A percentile compares a stretch with the other conserved stretches of the same genome.
Conservation (phyloP, 2,113 vertebrate genomes). For the Etia nguti region DNA sequence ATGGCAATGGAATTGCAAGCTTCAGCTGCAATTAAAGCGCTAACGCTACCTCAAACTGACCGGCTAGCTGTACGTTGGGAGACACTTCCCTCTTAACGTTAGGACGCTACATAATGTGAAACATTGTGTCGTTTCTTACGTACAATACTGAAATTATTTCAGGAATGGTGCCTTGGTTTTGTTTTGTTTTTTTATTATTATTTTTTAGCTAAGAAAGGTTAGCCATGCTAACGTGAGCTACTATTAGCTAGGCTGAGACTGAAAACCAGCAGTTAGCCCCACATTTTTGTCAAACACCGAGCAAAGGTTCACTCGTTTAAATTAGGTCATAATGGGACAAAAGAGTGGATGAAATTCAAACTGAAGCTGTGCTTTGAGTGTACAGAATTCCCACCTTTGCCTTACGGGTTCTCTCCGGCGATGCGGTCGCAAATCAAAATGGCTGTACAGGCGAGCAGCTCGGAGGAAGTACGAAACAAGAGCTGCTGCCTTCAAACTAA, state of each 20-base stretch:
- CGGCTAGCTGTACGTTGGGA: not conserved
- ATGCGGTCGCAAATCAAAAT: slow-evolving; percentile 62
- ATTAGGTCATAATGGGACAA: not conserved
- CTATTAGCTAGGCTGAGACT: not conserved
- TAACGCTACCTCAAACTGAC: not conserved
- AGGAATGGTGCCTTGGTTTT: not conserved
- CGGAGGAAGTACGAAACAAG: slow-evolving; percentile 3
- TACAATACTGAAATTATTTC: not conserved
- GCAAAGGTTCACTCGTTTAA: too few relatives aligned
- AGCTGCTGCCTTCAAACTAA: slow-evolving; percentile 1
- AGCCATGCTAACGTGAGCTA: slow-evolving; percentile 26
- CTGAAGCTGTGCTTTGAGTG: not conserved
- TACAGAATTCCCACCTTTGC: slow-evolving; percentile 58
- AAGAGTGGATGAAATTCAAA: not conserved
- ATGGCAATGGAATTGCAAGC: not conserved
- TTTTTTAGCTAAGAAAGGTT: not conserved
- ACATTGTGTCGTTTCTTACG: not conserved
- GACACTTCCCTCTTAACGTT: not conserved
- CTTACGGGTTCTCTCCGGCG: slow-evolving; percentile 7
- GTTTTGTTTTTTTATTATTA: not conserved
- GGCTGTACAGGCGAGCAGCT: slow-evolving; percentile 25
- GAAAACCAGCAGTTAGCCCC: not conserved
- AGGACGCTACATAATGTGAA: rapidly evolving
- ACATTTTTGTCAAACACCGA: too few relatives aligned
- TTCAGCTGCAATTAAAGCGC: not conserved